phyloP scores from a whole-genome alignment of 1,140 invertebrate species.

The Hesperophylax magnus region DNA sequence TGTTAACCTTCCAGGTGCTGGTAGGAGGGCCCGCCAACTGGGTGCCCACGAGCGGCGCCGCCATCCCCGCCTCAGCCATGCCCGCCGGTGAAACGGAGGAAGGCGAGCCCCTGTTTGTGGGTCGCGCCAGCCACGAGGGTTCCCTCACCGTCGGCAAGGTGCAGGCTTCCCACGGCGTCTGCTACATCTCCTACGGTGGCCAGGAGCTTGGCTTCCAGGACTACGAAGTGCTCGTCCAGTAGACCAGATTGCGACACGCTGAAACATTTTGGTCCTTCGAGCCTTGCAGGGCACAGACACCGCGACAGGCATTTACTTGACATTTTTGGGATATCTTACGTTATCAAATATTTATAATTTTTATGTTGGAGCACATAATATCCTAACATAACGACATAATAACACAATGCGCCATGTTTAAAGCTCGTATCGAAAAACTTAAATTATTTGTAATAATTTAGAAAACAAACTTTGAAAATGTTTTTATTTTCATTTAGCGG shows the following conservation, averaged over 20 bases:
- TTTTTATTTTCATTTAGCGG: too few species aligned
- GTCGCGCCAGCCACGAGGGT: slow-evolving; percentile 73
- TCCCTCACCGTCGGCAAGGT: slow-evolving; percentile 78
- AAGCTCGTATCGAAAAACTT: too few species aligned
- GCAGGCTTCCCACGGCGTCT: slow-evolving; percentile 78
- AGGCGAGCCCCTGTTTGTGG: slow-evolving; percentile 81
- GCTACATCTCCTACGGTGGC: slow-evolving; percentile 82
- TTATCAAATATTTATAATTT: too few species aligned
- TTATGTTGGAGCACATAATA: too few species aligned
- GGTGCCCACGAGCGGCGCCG: slow-evolving; percentile 74
- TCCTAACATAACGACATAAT: too few species aligned
- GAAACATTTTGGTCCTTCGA: too few species aligned
- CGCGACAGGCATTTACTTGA: too few species aligned
- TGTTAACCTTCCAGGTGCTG: slow-evolving; percentile 68
- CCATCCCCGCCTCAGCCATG: slow-evolving; percentile 80
- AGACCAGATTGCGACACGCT: neutral
- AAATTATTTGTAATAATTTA: too few species aligned
- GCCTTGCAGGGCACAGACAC: too few species aligned
- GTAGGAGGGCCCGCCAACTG: slow-evolving; percentile 74
- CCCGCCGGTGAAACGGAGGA: slow-evolving; percentile 81
- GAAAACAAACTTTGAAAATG: too few species aligned
- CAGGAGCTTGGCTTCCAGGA: slow-evolving; percentile 76
- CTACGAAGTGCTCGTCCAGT: slow-evolving; percentile 76
- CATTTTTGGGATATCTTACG: too few species aligned
- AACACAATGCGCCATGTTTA: too few species aligned